Evolutionary conservation across 2,797 vertebrate species (phyloP).

Genomic region (Lagorchestes hirsutus): DNA sequence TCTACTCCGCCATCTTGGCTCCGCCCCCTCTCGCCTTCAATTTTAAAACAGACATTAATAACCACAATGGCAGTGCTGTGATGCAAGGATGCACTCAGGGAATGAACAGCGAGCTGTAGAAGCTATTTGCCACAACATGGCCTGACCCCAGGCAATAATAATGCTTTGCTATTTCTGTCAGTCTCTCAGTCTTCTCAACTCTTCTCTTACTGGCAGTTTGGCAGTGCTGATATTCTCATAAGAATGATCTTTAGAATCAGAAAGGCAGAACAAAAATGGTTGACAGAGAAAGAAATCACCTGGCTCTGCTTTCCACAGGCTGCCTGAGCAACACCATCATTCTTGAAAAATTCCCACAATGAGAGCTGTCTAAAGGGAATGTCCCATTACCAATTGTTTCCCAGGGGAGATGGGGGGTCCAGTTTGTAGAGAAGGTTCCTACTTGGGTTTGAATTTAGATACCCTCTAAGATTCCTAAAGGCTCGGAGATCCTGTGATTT

Average conservation of each 20-base stretch:
- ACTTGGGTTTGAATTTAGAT: not conserved
- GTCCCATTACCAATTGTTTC: no score
- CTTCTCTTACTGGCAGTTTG: not conserved
- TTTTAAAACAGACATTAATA: not conserved
- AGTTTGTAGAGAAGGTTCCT: not conserved
- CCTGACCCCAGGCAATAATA: not conserved
- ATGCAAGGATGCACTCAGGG: not conserved
- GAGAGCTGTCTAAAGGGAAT: not conserved
- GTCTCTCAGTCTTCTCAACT: not conserved
- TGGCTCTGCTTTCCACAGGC: not conserved
- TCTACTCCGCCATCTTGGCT: no score
- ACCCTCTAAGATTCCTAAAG: not conserved
- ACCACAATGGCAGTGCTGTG: not conserved
- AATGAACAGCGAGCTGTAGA: not conserved
- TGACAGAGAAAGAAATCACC: not conserved
- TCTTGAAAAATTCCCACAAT: not conserved
- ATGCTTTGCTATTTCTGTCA: not conserved
- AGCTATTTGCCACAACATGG: not conserved
- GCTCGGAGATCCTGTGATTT: not conserved
- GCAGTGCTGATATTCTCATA: not conserved
- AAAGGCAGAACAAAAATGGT: not conserved
- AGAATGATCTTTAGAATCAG: not conserved
- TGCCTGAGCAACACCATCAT: not conserved
- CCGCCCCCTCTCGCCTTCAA: not conserved
- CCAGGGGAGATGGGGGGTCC: not conserved